Conservation (phyloP, 2,888 invertebrate genomes). For the Allolobophora icterica region DNA sequence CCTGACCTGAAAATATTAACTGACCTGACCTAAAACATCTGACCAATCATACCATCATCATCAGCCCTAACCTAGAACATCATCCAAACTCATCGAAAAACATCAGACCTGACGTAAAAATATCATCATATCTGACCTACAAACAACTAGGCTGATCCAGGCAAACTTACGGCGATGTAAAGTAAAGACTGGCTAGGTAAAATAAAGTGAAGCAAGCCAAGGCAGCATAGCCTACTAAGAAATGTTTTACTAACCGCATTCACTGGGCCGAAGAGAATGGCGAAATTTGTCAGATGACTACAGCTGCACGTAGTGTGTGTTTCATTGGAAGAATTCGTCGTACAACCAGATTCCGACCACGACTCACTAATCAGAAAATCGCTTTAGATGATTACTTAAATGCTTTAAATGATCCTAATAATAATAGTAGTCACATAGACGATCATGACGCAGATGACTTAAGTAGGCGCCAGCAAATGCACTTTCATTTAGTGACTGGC, state of each 20-base stretch:
- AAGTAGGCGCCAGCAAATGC: neutral
- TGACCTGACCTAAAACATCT: no score
- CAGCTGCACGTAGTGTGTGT: conserved; percentile 18
- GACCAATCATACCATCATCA: no score
- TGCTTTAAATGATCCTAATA: neutral
- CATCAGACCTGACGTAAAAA: neutral
- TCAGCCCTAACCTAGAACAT: no score
- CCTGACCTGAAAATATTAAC: neutral
- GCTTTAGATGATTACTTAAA: neutral
- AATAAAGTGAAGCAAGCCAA: neutral
- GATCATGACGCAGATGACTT: neutral
- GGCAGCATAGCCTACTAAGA: neutral
- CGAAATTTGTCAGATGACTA: conserved; percentile 27
- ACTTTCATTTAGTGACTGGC: neutral
- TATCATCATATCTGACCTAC: neutral
- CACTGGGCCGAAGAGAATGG: neutral
- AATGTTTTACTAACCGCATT: conserved; percentile 9
- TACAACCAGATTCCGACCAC: neutral
- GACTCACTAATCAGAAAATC: neutral
- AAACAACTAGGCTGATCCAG: no score
- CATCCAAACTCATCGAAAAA: neutral
- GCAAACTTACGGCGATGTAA: no score
- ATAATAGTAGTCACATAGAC: no score
- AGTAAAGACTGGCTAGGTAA: no score
- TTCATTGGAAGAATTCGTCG: neutral